Evolutionary conservation across 2,797 vertebrate species (phyloP).

Genomic region (Malurus leucopterus): DNA sequence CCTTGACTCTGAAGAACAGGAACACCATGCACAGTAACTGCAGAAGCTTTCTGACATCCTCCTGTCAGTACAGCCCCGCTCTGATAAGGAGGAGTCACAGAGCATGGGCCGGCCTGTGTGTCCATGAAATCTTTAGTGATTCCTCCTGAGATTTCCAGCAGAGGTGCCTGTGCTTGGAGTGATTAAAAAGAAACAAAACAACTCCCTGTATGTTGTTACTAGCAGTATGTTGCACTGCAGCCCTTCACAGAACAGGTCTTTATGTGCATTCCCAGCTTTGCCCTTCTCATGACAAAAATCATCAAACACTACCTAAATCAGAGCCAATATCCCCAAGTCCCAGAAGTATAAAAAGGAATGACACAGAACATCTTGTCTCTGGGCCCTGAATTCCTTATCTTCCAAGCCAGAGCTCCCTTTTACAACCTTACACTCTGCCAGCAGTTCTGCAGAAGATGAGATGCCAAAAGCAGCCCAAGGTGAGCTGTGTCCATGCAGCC

Average conservation of each 20-base stretch:
- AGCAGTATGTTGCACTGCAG: neutral
- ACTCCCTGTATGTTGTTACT: neutral
- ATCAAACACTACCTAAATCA: neutral
- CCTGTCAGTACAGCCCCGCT: neutral
- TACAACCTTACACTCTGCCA: neutral
- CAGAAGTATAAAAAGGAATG: neutral
- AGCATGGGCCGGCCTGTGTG: neutral
- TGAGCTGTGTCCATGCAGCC: neutral
- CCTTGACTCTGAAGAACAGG: conserved; percentile 15
- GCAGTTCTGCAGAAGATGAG: neutral
- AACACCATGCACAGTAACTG: conserved; percentile 9
- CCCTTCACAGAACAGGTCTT: neutral
- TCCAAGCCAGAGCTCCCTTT: neutral
- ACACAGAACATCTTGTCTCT: neutral
- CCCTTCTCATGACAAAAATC: neutral
- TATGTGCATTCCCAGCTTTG: neutral
- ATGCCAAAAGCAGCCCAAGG: neutral
- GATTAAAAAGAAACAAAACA: conserved; percentile 29
- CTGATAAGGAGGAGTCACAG: neutral
- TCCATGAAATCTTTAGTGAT: conserved; percentile 4
- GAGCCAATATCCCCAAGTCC: neutral
- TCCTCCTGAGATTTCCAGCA: conserved; percentile 12
- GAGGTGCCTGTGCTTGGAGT: conserved; percentile 8
- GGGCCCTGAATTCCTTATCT: neutral
- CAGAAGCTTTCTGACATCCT: conserved; percentile 8